A percentile compares a stretch with the other conserved stretches of the same genome.
Conservation (phyloP, 1,140 invertebrate genomes). For the Drosophila subpulchrella region DNA sequence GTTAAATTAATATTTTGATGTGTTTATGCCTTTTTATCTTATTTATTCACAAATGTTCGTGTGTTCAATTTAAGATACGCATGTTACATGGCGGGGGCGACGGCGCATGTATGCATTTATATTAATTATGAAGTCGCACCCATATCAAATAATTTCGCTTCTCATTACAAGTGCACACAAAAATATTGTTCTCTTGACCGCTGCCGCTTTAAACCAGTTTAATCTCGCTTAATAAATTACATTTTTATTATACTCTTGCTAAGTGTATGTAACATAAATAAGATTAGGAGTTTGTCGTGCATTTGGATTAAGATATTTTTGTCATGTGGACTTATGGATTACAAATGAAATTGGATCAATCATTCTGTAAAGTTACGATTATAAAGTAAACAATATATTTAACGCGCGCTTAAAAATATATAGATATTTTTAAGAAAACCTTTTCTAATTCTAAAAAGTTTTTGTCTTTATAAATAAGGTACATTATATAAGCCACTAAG, state of each 20-base stretch:
- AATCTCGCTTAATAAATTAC: conserved; percentile 47
- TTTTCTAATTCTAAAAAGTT: not conserved
- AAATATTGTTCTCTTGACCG: conserved; percentile 58
- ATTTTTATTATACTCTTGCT: conserved; percentile 39
- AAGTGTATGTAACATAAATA: conserved; percentile 43
- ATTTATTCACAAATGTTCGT: conserved; percentile 37
- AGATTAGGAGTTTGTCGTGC: conserved; percentile 19
- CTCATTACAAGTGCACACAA: conserved; percentile 47
- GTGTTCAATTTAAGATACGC: conserved; percentile 41
- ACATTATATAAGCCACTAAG: not conserved
- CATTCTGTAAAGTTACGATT: no score
- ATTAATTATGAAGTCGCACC: conserved; percentile 50
- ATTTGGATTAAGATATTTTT: conserved; percentile 27
- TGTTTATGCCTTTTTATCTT: conserved; percentile 45
- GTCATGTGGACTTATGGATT: not conserved
- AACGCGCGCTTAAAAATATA: no score
- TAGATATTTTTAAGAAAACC: not conserved
- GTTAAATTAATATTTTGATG: conserved; percentile 45
- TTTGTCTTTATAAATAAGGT: no score
- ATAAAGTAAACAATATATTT: no score
- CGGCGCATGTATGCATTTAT: conserved; percentile 40
- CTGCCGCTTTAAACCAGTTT: conserved; percentile 54
- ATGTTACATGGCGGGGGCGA: conserved; percentile 21
- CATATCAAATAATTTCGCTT: conserved; percentile 33
- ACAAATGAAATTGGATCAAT: conserved; percentile 6